Percentiles rank a stretch among this genome's conserved stretches.
Conservation (phyloP, 2,113 vertebrate genomes). For the Turdus rufiventris region DNA sequence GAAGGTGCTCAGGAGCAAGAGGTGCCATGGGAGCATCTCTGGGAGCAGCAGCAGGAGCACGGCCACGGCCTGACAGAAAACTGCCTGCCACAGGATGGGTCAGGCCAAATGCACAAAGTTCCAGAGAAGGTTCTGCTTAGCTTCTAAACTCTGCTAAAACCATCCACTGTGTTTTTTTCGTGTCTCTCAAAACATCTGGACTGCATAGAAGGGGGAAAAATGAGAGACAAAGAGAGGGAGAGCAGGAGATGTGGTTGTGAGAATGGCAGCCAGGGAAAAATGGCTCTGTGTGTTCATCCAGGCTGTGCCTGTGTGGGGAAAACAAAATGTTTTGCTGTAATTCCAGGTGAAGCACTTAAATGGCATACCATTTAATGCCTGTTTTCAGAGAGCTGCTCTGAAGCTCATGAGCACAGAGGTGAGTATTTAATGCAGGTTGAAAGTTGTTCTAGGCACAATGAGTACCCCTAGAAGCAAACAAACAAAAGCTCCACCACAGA, state of each 20-base stretch:
- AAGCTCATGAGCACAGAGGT: neutral
- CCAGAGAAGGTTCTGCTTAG: neutral
- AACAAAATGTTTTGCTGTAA: neutral
- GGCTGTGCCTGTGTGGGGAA: neutral
- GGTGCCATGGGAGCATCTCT: fast-evolving
- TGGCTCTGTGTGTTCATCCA: neutral
- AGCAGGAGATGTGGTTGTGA: neutral
- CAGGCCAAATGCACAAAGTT: neutral
- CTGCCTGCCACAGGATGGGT: too few relatives aligned
- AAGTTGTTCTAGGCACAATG: constrained; percentile 4
- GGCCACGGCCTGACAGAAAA: too few relatives aligned
- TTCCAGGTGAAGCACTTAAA: constrained; percentile 29
- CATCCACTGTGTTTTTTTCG: neutral
- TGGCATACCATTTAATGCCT: neutral
- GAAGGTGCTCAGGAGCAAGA: neutral
- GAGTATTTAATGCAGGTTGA: constrained; percentile 29
- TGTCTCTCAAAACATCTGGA: neutral
- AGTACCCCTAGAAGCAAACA: neutral
- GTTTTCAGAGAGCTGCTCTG: constrained; percentile 16
- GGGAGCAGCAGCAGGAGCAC: neutral
- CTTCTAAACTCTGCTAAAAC: neutral
- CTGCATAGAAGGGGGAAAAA: neutral
- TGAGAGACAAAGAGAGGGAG: fast-evolving
- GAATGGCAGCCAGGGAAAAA: neutral
- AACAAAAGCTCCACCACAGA: neutral